Conservation (phyloP, 2,888 invertebrate genomes). For the Linhomoeus sp. region DNA sequence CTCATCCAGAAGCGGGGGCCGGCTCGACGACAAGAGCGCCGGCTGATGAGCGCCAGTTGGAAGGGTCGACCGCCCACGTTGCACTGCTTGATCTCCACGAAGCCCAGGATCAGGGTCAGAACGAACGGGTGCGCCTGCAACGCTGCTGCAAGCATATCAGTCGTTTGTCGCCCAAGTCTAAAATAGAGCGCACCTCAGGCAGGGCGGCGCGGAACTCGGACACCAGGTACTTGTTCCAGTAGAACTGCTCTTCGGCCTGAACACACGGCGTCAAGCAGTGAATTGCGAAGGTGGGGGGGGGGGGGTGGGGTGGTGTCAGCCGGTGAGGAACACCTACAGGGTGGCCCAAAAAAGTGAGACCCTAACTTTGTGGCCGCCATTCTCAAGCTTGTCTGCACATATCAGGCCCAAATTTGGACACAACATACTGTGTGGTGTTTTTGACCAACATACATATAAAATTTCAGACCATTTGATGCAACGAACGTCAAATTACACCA, state of each 20-base stretch:
- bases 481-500: no score
- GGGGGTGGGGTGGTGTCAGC: no score
- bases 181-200: no score
- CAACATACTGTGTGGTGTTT: no score
- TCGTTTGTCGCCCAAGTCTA: no score
- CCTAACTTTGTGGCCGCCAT: no score
- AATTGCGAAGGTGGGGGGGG: no score
- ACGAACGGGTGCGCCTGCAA: constrained; percentile 37
- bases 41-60: constrained; percentile 66
- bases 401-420: no score
- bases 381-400: no score
- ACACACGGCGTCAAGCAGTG: constrained; percentile 7
- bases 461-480: no score
- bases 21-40: constrained; percentile 53
- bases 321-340: constrained; percentile 24
- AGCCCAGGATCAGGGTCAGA: constrained; percentile 76
- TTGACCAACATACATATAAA: no score
- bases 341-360: no score
- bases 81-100: constrained; percentile 52
- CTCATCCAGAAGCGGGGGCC: background rate
- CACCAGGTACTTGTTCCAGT: constrained; percentile 74
- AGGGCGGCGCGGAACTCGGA: constrained; percentile 46
- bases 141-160: background rate
- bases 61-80: constrained; percentile 46
- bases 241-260: constrained; percentile 58